Evolutionary conservation across 2,797 vertebrate species (phyloP).

Genomic region (Spondyliosoma cantharus): DNA sequence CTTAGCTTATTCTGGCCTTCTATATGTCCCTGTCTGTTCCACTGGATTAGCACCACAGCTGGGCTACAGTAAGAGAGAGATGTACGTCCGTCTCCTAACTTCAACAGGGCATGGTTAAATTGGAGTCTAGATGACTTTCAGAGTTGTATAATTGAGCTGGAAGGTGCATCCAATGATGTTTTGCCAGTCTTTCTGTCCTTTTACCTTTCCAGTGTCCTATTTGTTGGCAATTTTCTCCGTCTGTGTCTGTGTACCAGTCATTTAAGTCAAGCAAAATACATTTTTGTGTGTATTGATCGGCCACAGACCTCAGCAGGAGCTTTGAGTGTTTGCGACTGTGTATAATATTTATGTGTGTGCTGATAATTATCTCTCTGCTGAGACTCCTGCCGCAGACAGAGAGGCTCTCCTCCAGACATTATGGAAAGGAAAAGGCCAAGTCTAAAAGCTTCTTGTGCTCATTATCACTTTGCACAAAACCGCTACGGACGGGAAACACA

Average conservation of each 20-base stretch:
- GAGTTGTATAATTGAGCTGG: slow-evolving; percentile 25
- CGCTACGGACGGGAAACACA: not conserved
- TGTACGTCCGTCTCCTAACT: slow-evolving; percentile 19
- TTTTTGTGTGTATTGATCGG: not conserved
- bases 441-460: slow-evolving; percentile 35
- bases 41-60: slow-evolving; percentile 5
- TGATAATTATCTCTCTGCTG: slow-evolving; percentile 14
- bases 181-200: not conserved
- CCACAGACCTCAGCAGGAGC: not conserved
- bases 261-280: not conserved
- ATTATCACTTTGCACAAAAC: slow-evolving; percentile 39
- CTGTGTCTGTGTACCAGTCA: not conserved
- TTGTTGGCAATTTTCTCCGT: slow-evolving; percentile 1
- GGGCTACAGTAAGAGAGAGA: slow-evolving; percentile 5
- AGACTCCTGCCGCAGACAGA: slow-evolving; percentile 25
- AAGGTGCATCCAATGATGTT: slow-evolving; percentile 11
- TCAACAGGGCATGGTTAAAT: slow-evolving; percentile 17
- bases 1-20: slow-evolving; percentile 1
- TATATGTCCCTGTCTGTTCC: not conserved
- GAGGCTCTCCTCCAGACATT: slow-evolving; percentile 25
- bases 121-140: slow-evolving; percentile 35
- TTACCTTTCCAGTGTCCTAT: slow-evolving; percentile 3
- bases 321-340: not conserved
- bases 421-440: slow-evolving; percentile 24
- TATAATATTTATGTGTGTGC: not conserved